Conservation (phyloP, 2,113 vertebrate species). For the Corythaeola cristata region DNA sequence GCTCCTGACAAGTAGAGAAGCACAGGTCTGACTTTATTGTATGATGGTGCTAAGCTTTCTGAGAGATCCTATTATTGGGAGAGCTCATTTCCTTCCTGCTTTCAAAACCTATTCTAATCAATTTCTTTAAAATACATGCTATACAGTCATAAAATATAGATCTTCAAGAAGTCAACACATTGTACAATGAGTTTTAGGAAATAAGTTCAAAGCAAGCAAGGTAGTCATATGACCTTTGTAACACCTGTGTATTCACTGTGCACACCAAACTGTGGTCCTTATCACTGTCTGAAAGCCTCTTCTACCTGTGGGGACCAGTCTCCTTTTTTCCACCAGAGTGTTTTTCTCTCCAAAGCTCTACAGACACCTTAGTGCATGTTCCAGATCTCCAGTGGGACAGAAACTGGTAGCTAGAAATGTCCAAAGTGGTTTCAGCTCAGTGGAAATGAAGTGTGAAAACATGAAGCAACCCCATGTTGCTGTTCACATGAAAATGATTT, state of each 20-base stretch:
- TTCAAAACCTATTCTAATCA: not conserved
- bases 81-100: not conserved
- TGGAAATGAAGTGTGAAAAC: slow-evolving; percentile 11
- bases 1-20: not conserved
- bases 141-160: not conserved
- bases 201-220: not conserved
- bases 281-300: not conserved
- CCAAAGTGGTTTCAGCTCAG: not conserved
- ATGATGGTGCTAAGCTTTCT: not conserved
- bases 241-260: not conserved
- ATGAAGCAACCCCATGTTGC: not conserved
- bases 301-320: not conserved
- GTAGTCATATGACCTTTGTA: accelerated
- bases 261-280: not conserved
- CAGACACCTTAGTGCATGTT: not conserved
- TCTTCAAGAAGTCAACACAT: not conserved
- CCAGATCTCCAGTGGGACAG: not conserved
- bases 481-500: not conserved
- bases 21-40: not conserved
- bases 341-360: not conserved
- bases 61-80: not conserved
- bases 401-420: not conserved
- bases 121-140: not conserved
- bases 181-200: not conserved
- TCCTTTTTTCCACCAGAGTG: not conserved